These are phyloP conservation scores for Anthopleura xanthogrammica DNA, from an alignment of 92 coral and sea anemone species.

Conservation along the genomic window DNA sequence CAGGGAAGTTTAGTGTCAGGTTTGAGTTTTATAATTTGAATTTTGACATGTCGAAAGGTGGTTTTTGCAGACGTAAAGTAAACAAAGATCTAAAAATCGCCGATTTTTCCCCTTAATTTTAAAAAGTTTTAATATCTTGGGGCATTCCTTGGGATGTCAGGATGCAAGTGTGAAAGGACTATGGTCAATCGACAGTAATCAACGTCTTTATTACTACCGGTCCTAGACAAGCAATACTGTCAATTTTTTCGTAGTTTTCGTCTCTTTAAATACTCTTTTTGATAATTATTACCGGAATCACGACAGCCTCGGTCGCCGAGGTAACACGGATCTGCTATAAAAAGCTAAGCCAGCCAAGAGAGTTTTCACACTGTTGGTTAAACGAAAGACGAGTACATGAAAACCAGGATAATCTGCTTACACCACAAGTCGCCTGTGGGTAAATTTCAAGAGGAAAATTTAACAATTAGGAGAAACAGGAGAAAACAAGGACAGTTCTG, in stretches of 20 bases:
- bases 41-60: neutral
- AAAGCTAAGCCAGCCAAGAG: neutral
- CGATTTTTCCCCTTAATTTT: neutral
- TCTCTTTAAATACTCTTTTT: conserved; percentile 18
- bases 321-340: neutral
- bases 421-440: neutral
- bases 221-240: neutral
- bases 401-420: neutral
- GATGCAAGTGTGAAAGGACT: neutral
- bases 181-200: neutral
- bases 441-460: neutral
- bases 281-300: conserved; percentile 19
- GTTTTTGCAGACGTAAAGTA: neutral
- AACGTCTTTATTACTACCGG: conserved; percentile 9
- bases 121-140: neutral
- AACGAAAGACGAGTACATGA: neutral
- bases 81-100: neutral
- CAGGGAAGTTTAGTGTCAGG: neutral
- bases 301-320: neutral
- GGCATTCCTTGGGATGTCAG: neutral
- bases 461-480: neutral
- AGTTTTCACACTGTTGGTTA: neutral
- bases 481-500: neutral
- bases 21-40: neutral
- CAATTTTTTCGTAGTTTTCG: neutral